phyloP scores from a whole-genome alignment of 2,888 invertebrate species.

The Tridacna crocea region DNA sequence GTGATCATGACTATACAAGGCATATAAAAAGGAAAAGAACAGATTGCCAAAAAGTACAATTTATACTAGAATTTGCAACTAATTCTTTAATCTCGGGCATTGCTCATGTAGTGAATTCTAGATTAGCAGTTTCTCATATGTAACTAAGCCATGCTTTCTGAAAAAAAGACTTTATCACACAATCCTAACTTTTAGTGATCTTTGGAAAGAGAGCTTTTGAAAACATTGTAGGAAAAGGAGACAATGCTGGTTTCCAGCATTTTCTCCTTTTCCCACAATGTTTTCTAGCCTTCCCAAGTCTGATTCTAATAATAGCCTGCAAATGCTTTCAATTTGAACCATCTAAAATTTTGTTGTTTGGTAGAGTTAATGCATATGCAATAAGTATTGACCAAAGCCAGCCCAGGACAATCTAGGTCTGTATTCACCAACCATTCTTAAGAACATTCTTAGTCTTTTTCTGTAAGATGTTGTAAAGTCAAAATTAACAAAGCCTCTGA shows the following conservation, averaged over 20 bases:
- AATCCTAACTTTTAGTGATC: too few species aligned
- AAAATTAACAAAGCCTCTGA: too few species aligned
- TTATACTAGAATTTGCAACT: constrained; percentile 78
- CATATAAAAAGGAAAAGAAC: not conserved
- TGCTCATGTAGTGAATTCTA: constrained; percentile 72
- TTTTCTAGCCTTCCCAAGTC: not conserved
- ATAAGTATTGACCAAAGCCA: too few species aligned
- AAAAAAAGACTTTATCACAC: too few species aligned
- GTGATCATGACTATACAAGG: constrained; percentile 57
- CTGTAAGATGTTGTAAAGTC: too few species aligned
- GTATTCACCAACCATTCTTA: too few species aligned
- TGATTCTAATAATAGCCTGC: too few species aligned
- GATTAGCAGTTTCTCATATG: not conserved
- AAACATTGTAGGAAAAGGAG: not conserved
- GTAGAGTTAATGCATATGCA: too few species aligned
- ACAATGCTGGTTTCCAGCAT: not conserved
- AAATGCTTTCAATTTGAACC: too few species aligned
- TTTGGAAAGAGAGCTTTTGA: not conserved
- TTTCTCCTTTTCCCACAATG: constrained; percentile 2
- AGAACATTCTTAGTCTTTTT: too few species aligned
- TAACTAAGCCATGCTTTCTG: not conserved
- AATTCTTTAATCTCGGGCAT: constrained; percentile 76
- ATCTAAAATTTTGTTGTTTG: too few species aligned
- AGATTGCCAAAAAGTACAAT: constrained; percentile 66
- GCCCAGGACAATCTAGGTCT: too few species aligned